Evolutionary conservation across 2,113 vertebrate genomes (phyloP).

Genomic region (Steatornis caripensis): DNA sequence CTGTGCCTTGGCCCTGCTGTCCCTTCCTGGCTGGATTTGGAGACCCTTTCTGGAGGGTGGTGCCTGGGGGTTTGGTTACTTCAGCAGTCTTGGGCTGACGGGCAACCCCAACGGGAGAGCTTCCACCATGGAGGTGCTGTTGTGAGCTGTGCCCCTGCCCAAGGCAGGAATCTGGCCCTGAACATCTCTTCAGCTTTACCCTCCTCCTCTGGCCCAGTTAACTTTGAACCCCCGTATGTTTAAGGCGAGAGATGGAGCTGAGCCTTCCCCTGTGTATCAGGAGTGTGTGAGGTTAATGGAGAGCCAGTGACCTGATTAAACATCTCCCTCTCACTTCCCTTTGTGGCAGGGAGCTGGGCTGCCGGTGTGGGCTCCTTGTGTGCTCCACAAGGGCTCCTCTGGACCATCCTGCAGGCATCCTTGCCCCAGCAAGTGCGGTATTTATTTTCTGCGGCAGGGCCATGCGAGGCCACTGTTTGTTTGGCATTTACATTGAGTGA

Average conservation of each 20-base stretch:
- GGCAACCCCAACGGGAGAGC: rapidly evolving
- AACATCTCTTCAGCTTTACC: background rate
- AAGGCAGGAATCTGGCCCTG: background rate
- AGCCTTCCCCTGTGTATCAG: background rate
- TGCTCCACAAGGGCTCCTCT: background rate
- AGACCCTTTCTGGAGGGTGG: background rate
- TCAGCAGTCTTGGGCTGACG: background rate
- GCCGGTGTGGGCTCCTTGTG: background rate
- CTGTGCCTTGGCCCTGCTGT: background rate
- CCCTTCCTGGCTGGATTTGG: background rate
- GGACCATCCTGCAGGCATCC: background rate
- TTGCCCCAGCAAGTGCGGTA: background rate
- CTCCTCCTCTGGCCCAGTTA: background rate
- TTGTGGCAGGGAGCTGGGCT: rapidly evolving
- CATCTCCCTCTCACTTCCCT: background rate
- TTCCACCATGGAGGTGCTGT: background rate
- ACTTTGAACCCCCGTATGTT: background rate
- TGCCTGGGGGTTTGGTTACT: background rate
- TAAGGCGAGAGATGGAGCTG: background rate
- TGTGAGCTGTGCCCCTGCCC: background rate
- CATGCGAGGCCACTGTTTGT: background rate
- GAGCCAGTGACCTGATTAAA: background rate
- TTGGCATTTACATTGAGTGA: conserved; percentile 57
- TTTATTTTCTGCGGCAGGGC: conserved; percentile 1
- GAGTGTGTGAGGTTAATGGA: background rate